A percentile compares a stretch with the other conserved stretches of the same genome.
Evolutionary conservation across 1,140 invertebrate genomes (phyloP).

Genomic region (Steinernema feltiae): DNA sequence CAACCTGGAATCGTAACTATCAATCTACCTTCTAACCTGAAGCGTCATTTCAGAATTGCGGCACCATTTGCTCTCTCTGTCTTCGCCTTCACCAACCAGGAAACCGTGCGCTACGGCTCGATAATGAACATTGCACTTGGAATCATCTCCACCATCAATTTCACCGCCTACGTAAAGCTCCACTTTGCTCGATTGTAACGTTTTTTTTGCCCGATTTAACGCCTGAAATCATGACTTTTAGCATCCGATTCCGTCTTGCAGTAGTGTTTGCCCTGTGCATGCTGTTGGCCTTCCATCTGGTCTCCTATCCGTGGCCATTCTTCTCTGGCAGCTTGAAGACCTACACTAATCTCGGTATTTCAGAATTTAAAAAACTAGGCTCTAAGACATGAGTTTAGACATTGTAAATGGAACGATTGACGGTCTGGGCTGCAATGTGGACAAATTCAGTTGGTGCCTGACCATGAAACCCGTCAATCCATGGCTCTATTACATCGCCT

Average conservation of each 20-base stretch:
- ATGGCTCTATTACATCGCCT: slow-evolving; percentile 17
- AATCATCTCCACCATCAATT: slow-evolving; percentile 10
- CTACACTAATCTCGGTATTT: no score
- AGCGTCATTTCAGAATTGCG: background rate
- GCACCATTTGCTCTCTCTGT: background rate
- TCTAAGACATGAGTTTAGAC: no score
- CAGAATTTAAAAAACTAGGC: no score
- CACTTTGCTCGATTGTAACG: background rate
- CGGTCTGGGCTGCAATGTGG: background rate
- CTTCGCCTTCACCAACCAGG: slow-evolving; percentile 5
- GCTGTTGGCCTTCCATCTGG: background rate
- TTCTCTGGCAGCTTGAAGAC: background rate
- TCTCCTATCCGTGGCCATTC: background rate
- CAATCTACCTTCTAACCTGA: background rate
- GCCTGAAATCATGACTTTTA: no score
- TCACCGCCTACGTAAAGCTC: background rate
- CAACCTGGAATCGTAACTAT: slow-evolving; percentile 14
- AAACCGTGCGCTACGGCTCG: background rate
- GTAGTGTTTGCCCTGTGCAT: background rate
- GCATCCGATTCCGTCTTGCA: background rate
- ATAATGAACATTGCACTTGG: background rate
- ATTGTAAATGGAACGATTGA: no score
- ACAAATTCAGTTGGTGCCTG: background rate
- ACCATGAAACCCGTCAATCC: background rate
- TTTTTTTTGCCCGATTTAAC: background rate